A percentile compares a stretch with the other conserved stretches of the same genome.
These are phyloP conservation scores for Anagyrus pseudococci DNA, from an alignment of 2,888 invertebrate species.

Conservation along the genomic window DNA sequence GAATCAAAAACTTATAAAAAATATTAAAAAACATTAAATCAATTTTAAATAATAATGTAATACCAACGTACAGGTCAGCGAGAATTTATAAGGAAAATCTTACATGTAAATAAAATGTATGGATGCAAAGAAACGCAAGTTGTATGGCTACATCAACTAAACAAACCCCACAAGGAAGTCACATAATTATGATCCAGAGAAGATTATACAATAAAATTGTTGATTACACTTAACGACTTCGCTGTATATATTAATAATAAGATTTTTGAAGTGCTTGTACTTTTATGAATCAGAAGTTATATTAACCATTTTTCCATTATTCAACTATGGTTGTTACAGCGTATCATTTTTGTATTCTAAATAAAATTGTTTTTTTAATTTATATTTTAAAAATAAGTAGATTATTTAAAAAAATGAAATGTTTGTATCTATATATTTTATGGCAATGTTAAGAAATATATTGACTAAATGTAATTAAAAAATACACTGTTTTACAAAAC, in stretches of 20 bases:
- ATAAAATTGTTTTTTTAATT: constrained; percentile 28
- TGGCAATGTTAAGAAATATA: constrained; percentile 13
- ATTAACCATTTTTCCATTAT: constrained; percentile 31
- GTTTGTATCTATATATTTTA: constrained; percentile 23
- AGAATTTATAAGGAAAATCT: constrained; percentile 36
- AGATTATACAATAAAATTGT: constrained; percentile 31
- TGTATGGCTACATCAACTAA: constrained; percentile 21
- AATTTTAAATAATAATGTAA: too few relatives aligned
- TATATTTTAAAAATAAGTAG: constrained; percentile 24
- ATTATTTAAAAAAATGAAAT: constrained; percentile 19
- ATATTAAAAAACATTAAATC: too few relatives aligned
- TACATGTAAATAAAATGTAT: constrained; percentile 38
- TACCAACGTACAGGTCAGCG: constrained; percentile 39
- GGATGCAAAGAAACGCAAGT: constrained; percentile 28
- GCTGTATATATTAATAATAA: constrained; percentile 35
- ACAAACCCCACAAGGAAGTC: constrained; percentile 19
- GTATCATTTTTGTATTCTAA: constrained; percentile 36
- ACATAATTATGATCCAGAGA: constrained; percentile 17
- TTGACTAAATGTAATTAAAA: constrained; percentile 28
- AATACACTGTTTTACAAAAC: constrained; percentile 26
- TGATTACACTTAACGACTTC: constrained; percentile 15
- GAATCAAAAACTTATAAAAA: too few relatives aligned
- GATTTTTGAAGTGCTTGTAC: constrained; percentile 31
- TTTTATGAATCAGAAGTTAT: constrained; percentile 25
- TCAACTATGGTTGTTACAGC: constrained; percentile 24